A percentile compares a stretch with the other conserved stretches of the same genome.
Evolutionary conservation across 2,888 invertebrate genomes (phyloP).

Genomic region (Carpatolechia fugitivella): DNA sequence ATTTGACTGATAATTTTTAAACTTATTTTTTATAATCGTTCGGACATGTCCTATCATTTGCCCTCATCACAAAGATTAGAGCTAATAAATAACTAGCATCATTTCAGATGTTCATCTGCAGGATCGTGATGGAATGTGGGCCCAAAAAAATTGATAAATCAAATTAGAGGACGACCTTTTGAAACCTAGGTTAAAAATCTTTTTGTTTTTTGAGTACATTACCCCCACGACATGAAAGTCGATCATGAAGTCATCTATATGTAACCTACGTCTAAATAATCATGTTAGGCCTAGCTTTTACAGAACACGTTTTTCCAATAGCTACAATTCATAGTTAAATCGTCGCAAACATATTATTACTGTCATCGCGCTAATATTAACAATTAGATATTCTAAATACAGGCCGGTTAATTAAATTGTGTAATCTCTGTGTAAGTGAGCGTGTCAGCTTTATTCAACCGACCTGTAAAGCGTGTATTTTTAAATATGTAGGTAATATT

Average conservation of each 20-base stretch:
- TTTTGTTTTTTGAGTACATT: neutral
- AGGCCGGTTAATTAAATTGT: neutral
- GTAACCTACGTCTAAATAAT: slow-evolving; percentile 2
- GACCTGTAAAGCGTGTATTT: neutral
- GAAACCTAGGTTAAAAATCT: too few relatives aligned
- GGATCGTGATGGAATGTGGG: too few relatives aligned
- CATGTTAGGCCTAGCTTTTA: slow-evolving; percentile 8
- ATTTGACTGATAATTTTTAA: too few relatives aligned
- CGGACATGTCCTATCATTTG: too few relatives aligned
- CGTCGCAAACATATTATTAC: neutral
- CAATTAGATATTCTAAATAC: neutral
- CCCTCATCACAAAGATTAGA: too few relatives aligned
- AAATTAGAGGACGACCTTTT: too few relatives aligned
- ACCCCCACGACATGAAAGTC: neutral
- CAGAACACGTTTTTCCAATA: neutral
- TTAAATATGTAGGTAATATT: neutral
- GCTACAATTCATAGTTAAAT: neutral
- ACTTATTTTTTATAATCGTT: too few relatives aligned
- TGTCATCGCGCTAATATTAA: neutral
- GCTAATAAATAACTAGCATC: too few relatives aligned
- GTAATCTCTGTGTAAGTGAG: too few relatives aligned
- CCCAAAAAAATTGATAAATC: too few relatives aligned
- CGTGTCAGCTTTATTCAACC: neutral
- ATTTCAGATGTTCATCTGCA: too few relatives aligned
- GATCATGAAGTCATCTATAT: neutral